Evolutionary conservation across 2,113 vertebrate species (phyloP), one percentile per base, ranked within the genome.

Genomic region (Leptosomus discolor): DNA sequence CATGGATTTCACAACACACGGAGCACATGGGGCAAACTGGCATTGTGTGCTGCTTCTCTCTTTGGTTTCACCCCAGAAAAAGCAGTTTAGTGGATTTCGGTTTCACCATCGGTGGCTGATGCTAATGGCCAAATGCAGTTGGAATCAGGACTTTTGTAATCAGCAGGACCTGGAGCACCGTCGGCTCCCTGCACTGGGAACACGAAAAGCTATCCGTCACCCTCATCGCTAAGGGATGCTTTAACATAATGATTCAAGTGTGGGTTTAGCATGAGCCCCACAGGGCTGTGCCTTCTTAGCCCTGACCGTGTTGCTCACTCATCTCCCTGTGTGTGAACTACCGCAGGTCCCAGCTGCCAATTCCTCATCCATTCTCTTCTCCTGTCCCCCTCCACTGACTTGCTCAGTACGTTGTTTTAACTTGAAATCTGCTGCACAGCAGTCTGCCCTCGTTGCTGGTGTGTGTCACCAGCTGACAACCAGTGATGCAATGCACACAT

Each of bases 61-160:
- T 67, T 57, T 36, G 78, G 24, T 83, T 69, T 70, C 79, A 22
- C 32, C 50, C 30, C 24, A 10, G 43, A 50, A 76, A 83, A 85
- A 56, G 21, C 27, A 3, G 0, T 29, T 58, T 7, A 13, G 63
- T 4, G 48, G 34, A 67, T 41, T 57, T 78, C 0, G 2, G 57
- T 78, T 71, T 81, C 88, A 43, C 48, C 30, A 7, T 2, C 34
- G 69, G 41, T 18, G 29, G 43, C 61, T 92, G 80, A 86, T 68
- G 83, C 48, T 89, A 32, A 83, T n/a, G 67, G 86, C 79, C 81
- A 68, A 88, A 51, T 3, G 0, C 67, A 45, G 74, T 3, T 21
- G 64, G 48, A 78, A 85, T 43, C 43, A 18, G 64, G 71, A 78
- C 43, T 76, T 89, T 26, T 16, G 34, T 2, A 46, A 70, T 4